Evolutionary conservation across 2,113 vertebrate genomes (phyloP), one percentile per base, ranked within the genome.

Genomic region (Cacatua alba): DNA sequence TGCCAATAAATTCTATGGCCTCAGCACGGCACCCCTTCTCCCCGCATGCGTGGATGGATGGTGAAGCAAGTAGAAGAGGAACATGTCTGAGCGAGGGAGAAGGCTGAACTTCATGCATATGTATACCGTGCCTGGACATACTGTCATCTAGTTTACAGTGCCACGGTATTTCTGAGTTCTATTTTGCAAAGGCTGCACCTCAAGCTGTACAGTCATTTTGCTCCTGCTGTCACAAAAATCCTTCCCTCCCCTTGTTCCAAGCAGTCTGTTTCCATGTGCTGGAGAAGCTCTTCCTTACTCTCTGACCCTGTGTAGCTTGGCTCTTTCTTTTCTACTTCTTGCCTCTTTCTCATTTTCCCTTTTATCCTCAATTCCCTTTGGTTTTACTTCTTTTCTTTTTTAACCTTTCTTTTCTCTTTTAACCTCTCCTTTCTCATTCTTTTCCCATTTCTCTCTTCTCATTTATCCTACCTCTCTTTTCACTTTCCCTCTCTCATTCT

Each of bases 121-220:
- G 9, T 88, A 65, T 92, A 41, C 67, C 26, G 26, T 95, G 78
- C 35, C 24, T 64, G 75, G 37, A 81, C 48, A n/a, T 79, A 49
- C 4, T 26, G 24, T 69, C 85, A 62, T 6, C 10, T 67, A 18
- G 28, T 83, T 94, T 74, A 39, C 52, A 69, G 39, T 83, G 82
- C 75, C 35, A 37, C 5, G 24, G 65, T 93, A 53, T 74, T 96
- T 88, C 57, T 90, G 76, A 71, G 84, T 89, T 88, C 7, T 80
- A 62, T 90, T 96, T 88, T 48, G 44, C 52, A 89, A 94, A 91
- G 35, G 37, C 37, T 90, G 33, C 88, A 25, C 59, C 85, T 94
- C 39, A 26, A 17, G 60, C 29, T 75, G 29, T 49, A 86, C 33
- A 49, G 41, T 23, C 28, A 37, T 75, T 71, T 72, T 26, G 48